Evolutionary conservation across 1,140 invertebrate species (phyloP).

Genomic region (Bombus polaris): DNA sequence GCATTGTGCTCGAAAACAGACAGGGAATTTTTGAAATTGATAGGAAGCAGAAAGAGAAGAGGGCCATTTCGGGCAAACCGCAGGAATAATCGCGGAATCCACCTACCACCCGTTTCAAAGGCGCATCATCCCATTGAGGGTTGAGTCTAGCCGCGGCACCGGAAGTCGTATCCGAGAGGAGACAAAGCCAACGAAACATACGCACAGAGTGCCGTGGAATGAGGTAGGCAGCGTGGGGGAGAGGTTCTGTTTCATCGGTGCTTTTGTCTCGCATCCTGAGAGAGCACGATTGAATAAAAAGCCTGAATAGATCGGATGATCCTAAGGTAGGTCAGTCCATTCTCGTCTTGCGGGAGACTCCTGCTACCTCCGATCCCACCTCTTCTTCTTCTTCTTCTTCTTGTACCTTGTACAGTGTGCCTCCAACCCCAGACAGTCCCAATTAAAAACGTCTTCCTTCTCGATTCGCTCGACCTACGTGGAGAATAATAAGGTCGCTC

Average conservation of each 20-base stretch:
- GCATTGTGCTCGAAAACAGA: conserved; percentile 46
- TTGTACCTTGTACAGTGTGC: conserved; percentile 3
- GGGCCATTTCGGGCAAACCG: conserved; percentile 59
- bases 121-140: conserved; percentile 81
- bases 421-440: conserved; percentile 47
- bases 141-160: conserved; percentile 73
- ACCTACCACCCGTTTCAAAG: conserved; percentile 72
- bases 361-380: conserved; percentile 61
- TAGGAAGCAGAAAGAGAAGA: conserved; percentile 54
- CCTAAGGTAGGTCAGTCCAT: conserved; percentile 82
- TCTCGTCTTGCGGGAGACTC: conserved; percentile 73
- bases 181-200: conserved; percentile 80
- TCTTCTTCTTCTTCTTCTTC: conserved; percentile 53
- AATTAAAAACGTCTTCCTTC: conserved; percentile 63
- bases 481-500: conserved; percentile 3
- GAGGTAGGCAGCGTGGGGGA: conserved; percentile 45
- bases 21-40: conserved; percentile 62
- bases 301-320: conserved; percentile 83
- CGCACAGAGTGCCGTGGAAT: conserved; percentile 57
- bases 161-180: conserved; percentile 82
- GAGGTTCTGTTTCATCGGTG: conserved; percentile 81
- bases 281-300: conserved; percentile 77
- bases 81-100: conserved; percentile 77
- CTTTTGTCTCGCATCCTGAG: conserved; percentile 83
- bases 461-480: background rate